These are phyloP conservation scores for Enteromius trimaculatus DNA, from an alignment of 2,797 vertebrate genomes.

Conservation along the genomic window DNA sequence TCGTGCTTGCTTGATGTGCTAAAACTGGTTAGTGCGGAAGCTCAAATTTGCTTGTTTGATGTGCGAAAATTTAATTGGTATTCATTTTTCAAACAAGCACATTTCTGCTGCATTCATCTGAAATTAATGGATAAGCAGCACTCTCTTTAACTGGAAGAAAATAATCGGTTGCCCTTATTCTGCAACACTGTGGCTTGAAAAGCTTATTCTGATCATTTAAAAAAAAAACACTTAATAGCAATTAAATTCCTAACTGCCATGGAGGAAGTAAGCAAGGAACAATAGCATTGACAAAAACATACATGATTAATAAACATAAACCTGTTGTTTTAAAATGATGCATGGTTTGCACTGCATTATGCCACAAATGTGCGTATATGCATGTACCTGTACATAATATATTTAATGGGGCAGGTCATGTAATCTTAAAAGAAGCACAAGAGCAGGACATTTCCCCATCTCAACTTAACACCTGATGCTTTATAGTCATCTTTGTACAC, in stretches of 20 bases:
- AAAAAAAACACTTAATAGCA: background rate
- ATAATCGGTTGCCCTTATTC: background rate
- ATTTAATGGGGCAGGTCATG: background rate
- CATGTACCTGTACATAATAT: background rate
- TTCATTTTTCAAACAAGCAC: background rate
- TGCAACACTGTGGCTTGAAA: background rate
- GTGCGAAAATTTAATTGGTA: background rate
- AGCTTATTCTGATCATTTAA: background rate
- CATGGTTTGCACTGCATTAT: background rate
- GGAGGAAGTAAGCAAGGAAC: background rate
- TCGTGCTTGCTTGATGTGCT: background rate
- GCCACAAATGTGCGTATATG: background rate
- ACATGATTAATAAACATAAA: background rate
- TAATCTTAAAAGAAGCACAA: background rate
- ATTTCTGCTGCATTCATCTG: background rate
- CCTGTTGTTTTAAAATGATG: background rate
- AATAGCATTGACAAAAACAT: background rate
- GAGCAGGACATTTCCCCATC: background rate
- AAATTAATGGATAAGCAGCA: background rate
- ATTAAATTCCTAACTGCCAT: background rate
- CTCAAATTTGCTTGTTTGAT: background rate
- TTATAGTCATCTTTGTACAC: constrained; percentile 1
- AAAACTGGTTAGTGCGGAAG: background rate
- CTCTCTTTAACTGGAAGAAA: background rate
- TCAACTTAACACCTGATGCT: background rate